Evolutionary conservation across 2,113 vertebrate genomes (phyloP), one percentile per base, ranked within the genome.

Genomic region (Genyomyrus donnyi): DNA sequence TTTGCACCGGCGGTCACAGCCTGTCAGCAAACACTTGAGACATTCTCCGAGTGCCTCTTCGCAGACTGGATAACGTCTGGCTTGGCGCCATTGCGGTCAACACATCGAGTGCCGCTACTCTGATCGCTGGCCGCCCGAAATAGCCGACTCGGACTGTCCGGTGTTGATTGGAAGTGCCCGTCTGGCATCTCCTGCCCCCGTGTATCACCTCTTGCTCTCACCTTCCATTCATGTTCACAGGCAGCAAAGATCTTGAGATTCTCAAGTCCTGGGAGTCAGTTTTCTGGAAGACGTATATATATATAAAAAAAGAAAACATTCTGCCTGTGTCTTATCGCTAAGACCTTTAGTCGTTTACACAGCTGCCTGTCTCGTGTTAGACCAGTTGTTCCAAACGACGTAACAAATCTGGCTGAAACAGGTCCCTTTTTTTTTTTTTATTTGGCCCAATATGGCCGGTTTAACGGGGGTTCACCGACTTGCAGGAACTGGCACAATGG

Each of bases 21-120:
- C 49, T 87, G 85, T 53, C 27, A 85, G 83, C 83, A 24, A 48
- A 85, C 83, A 80, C 74, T 80, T 42, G 74, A 80, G 74, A 80
- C 74, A 42, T 42, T 80, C 74, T 39, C 74, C 0, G 4, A 80
- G 83, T 45, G 83, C 24, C 83, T 48, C 0, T 85, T 45, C 24
- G 83, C 19, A 24, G 83, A 48, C 1, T n/a, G 39, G 45, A 48
- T 48, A 48, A 85, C 3, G 39, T 45, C 39, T 45, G 39, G 39
- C 39, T 1, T 10, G 42, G 83, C 42, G 42, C 39, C 83, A 46
- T 24, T 35, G 3, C 1, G 39, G 83, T 45, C 42, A 27, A 46
- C 83, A 48, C 83, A 2, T 17, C 45, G 7, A 17, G 39, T 1
- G 24, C 42, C 42, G 10, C 62, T 70, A 11, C 45, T 85, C 74